Evolutionary conservation across 2,888 invertebrate species (phyloP).

Genomic region (Cephus nigrinus): DNA sequence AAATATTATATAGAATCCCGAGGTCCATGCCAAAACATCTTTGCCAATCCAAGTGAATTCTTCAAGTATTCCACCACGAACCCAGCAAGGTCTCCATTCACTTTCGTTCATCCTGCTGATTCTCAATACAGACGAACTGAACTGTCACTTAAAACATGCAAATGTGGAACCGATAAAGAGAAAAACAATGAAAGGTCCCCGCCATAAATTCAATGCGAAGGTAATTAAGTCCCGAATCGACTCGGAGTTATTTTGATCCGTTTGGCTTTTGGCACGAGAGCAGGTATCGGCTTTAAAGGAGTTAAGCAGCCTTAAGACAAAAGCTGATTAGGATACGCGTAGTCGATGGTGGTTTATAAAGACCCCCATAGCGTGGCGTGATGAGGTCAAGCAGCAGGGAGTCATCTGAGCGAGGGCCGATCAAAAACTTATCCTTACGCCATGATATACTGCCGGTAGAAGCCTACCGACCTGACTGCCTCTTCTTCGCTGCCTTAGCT

Average conservation of each 20-base stretch:
- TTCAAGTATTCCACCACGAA: slow-evolving; percentile 48
- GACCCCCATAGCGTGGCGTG: slow-evolving; percentile 64
- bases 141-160: not conserved
- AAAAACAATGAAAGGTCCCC: not conserved
- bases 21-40: slow-evolving; percentile 55
- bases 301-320: slow-evolving; percentile 47
- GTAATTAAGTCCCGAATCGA: not conserved
- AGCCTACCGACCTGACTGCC: slow-evolving; percentile 40
- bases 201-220: not conserved
- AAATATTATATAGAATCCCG: slow-evolving; percentile 50
- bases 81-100: slow-evolving; percentile 50
- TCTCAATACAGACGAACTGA: not conserved
- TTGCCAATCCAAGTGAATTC: slow-evolving; percentile 54
- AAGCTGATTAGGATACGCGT: slow-evolving; percentile 60
- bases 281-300: not conserved
- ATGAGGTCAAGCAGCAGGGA: slow-evolving; percentile 64
- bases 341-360: slow-evolving; percentile 56
- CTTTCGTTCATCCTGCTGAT: slow-evolving; percentile 21
- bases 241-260: not conserved
- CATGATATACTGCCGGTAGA: slow-evolving; percentile 57
- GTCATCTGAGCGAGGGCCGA: slow-evolving; percentile 56
- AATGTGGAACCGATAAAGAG: not conserved
- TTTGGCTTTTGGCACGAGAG: not conserved
- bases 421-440: slow-evolving; percentile 60
- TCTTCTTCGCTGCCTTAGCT: slow-evolving; percentile 24